These are phyloP conservation scores for Ophion slaviceki DNA, from an alignment of 2,888 invertebrate species.

Conservation along the genomic window DNA sequence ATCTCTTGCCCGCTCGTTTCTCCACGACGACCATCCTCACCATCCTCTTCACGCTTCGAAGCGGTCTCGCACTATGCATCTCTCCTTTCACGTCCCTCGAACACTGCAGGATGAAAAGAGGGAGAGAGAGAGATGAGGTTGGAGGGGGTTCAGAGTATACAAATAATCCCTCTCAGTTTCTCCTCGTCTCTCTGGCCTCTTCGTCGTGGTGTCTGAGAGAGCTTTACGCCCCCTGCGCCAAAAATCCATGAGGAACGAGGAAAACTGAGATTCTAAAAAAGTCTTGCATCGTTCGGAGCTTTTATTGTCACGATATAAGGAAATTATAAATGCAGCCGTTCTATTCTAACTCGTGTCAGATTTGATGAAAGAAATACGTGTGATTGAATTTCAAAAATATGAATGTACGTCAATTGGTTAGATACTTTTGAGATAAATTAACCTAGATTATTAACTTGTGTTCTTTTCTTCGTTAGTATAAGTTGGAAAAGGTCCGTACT, in stretches of 20 bases:
- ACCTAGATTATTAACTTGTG: too few species aligned
- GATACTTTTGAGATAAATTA: too few species aligned
- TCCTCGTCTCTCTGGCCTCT: constrained; percentile 3
- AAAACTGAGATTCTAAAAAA: not conserved
- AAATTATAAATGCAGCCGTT: not conserved
- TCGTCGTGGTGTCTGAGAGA: constrained; percentile 15
- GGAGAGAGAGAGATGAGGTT: not conserved
- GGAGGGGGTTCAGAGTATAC: constrained; percentile 20
- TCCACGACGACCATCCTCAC: constrained; percentile 39
- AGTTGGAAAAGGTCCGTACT: too few species aligned
- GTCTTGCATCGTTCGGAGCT: not conserved
- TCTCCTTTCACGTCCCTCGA: constrained; percentile 44
- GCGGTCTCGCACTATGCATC: constrained; percentile 77
- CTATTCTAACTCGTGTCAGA: not conserved
- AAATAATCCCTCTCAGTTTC: constrained; percentile 49
- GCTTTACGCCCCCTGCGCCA: constrained; percentile 26
- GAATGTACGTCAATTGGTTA: too few species aligned
- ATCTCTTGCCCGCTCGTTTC: constrained; percentile 27
- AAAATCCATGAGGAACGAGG: constrained; percentile 27
- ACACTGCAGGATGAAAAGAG: constrained; percentile 41
- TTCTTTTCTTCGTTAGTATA: too few species aligned
- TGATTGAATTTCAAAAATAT: too few species aligned
- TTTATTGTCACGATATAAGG: not conserved
- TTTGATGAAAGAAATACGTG: not conserved
- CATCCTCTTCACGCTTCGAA: constrained; percentile 75